A percentile compares a stretch with the other conserved stretches of the same genome.
Conservation (phyloP, 1,140 invertebrate species). For the Pseudomyrmex gracilis region DNA sequence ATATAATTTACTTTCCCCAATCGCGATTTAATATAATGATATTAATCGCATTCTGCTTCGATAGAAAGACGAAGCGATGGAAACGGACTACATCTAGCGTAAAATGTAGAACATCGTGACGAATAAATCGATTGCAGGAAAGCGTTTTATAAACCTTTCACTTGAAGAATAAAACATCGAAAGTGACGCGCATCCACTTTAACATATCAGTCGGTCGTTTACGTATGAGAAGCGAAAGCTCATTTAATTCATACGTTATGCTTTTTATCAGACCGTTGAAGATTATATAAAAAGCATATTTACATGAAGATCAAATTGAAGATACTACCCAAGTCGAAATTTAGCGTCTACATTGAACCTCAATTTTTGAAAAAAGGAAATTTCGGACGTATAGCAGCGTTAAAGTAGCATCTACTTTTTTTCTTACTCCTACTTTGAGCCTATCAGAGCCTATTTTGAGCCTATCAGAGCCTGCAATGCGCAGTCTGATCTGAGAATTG, state of each 20-base stretch:
- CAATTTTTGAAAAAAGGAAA: too few relatives aligned
- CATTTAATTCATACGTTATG: background rate
- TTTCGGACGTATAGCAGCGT: too few relatives aligned
- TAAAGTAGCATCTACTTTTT: too few relatives aligned
- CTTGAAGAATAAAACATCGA: conserved; percentile 12
- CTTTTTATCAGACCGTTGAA: background rate
- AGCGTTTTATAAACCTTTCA: conserved; percentile 29
- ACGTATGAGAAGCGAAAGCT: conserved; percentile 9
- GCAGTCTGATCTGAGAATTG: too few relatives aligned
- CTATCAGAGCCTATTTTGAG: too few relatives aligned
- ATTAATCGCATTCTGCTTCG: background rate
- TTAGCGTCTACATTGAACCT: too few relatives aligned
- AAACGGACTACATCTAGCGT: background rate
- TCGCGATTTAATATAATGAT: background rate
- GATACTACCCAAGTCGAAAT: too few relatives aligned
- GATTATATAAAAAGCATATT: background rate
- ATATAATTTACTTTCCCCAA: background rate
- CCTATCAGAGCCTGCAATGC: too few relatives aligned
- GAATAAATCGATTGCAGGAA: conserved; percentile 21
- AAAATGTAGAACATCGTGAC: conserved; percentile 23
- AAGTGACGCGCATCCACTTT: conserved; percentile 37
- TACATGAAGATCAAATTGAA: background rate
- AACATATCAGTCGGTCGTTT: conserved; percentile 9
- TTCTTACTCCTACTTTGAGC: too few relatives aligned
- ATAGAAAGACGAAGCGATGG: background rate